Base-by-base conservation (phyloP, 2,888 invertebrate species). In the Chymomyza caudatula region DNA sequence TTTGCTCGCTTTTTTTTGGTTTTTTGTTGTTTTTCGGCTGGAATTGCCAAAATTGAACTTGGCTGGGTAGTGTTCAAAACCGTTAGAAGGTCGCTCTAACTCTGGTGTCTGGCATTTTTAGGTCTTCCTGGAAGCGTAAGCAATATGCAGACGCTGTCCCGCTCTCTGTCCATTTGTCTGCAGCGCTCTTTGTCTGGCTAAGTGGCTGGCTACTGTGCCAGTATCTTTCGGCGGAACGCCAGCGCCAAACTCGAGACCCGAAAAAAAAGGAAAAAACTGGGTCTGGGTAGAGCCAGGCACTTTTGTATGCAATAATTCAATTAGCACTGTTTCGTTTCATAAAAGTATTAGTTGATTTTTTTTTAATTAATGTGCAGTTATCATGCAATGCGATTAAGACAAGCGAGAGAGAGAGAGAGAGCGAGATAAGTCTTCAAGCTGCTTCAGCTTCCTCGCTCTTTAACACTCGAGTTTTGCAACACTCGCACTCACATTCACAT, bases 301-400 rank as follows among this genome's bases (percentile, higher is more conserved):
- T n/a, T n/a, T 4, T 17, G 49, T 49, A n/a, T 67, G 87, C 88
- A 78, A 87, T 87, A 88, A 87, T 88, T 87, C 88, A 87, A 87
- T 87, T 87, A 88, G 86, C 86, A 85, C 81, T 82, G 76, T 87
- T 80, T 80, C 80, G 86, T 81, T 81, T 88, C 87, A 87, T 86
- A 84, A 87, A 88, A 87, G 80, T 87, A 87, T 88, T 86, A 85
- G 87, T 86, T 83, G 78, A 71, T 70, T 81, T 81, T 63, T 65
- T 63, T 56, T 67, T 64, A 86, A 86, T 83, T 82, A 86, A 86
- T 83, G 86, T 87, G 80, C 85, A 82, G 81, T 83, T 86, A 86
- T 86, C 87, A 86, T 84, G 87, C 85, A 85, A 86, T 80, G 72
- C 87, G 83, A 86, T 86, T 78, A 86, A 79, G 70, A 22, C 63